Percentiles rank a stretch among this genome's conserved stretches.
Conservation (phyloP, 1,140 invertebrate species). For the Cydia strobilella region DNA sequence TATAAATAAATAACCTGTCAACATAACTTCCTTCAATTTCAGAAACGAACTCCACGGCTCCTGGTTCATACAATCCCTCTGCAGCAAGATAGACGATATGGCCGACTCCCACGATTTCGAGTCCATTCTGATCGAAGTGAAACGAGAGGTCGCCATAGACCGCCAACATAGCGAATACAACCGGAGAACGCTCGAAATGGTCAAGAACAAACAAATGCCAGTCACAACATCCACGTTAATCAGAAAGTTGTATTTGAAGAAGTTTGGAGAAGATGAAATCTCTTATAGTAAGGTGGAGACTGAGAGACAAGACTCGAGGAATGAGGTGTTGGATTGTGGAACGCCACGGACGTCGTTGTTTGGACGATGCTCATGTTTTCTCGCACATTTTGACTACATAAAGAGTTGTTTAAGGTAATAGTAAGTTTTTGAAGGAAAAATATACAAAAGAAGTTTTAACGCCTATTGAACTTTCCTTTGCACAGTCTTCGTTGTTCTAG, state of each 20-base stretch:
- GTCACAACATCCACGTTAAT: conserved; percentile 61
- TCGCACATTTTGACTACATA: conserved; percentile 58
- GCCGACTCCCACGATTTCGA: conserved; percentile 53
- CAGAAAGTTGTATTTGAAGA: conserved; percentile 58
- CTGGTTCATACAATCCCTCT: conserved; percentile 65
- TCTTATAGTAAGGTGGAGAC: conserved; percentile 3
- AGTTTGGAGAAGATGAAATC: conserved; percentile 37
- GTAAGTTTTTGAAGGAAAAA: too few relatives aligned
- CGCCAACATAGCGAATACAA: conserved; percentile 52
- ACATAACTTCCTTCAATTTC: conserved; percentile 37
- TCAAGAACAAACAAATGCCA: conserved; percentile 65
- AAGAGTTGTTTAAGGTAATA: conserved; percentile 57
- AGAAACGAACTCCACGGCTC: conserved; percentile 57
- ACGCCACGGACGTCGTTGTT: conserved; percentile 40
- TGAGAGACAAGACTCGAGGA: conserved; percentile 23
- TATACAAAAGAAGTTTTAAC: too few relatives aligned
- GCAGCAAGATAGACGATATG: conserved; percentile 53
- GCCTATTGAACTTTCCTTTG: too few relatives aligned
- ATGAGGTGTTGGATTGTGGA: conserved; percentile 44
- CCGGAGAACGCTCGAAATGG: conserved; percentile 42
- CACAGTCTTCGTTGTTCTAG: too few relatives aligned
- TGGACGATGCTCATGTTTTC: conserved; percentile 51
- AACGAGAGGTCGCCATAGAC: conserved; percentile 59
- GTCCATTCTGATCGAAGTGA: conserved; percentile 61
- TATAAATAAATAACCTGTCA: too few relatives aligned